phyloP scores from a whole-genome alignment of 2,797 vertebrate species.

The Lycodopsis pacificus region DNA sequence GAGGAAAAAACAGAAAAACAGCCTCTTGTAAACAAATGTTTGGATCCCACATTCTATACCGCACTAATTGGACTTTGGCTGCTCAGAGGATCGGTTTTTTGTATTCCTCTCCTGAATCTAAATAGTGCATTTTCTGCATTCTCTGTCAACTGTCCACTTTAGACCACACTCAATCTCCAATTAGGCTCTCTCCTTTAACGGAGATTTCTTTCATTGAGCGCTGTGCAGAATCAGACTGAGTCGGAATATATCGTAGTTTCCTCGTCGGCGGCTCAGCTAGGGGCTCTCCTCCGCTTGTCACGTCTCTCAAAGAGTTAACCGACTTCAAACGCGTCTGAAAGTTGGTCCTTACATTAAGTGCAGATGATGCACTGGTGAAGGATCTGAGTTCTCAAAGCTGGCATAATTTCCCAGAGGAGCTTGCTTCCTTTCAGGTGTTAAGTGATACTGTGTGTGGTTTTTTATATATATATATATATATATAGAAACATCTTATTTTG shows the following conservation, averaged over 20 bases:
- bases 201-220: slow-evolving; percentile 19
- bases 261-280: slow-evolving; percentile 7
- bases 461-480: background rate
- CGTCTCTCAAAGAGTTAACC: slow-evolving; percentile 16
- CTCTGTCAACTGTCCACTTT: slow-evolving; percentile 40
- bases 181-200: slow-evolving; percentile 33
- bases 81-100: slow-evolving; percentile 31
- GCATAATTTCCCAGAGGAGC: slow-evolving; percentile 80
- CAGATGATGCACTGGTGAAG: slow-evolving; percentile 51
- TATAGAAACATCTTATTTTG: background rate
- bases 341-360: slow-evolving; percentile 9
- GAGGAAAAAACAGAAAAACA: slow-evolving; percentile 14
- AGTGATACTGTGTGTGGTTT: slow-evolving; percentile 58
- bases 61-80: slow-evolving; percentile 77
- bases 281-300: slow-evolving; percentile 5
- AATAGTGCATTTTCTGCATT: slow-evolving; percentile 55
- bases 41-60: slow-evolving; percentile 64
- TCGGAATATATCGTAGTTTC: slow-evolving; percentile 35
- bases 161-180: slow-evolving; percentile 53
- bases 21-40: slow-evolving; percentile 76
- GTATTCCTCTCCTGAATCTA: slow-evolving; percentile 28
- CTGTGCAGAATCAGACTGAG: slow-evolving; percentile 16
- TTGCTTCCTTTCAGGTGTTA: slow-evolving; percentile 82
- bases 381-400: slow-evolving; percentile 76
- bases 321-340: slow-evolving; percentile 34